A percentile compares a stretch with the other conserved stretches of the same genome.
Conservation (phyloP, 2,888 invertebrate species). For the Hydraecia micacea region DNA sequence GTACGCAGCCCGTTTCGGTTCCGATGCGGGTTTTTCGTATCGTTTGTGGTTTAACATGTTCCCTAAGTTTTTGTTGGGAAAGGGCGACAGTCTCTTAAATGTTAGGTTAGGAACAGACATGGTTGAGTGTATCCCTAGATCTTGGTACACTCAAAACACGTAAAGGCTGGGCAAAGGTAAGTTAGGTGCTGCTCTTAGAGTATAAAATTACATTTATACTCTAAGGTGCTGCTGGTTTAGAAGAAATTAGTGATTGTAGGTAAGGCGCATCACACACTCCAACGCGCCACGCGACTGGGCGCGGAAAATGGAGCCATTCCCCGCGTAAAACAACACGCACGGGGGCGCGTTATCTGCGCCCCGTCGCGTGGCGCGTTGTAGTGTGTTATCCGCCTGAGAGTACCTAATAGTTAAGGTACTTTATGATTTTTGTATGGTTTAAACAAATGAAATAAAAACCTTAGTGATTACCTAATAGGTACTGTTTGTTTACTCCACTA, state of each 20-base stretch:
- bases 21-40: slow-evolving; percentile 37
- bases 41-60: slow-evolving; percentile 40
- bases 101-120: slow-evolving; percentile 18
- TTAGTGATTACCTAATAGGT: too few species aligned
- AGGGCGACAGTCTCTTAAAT: slow-evolving; percentile 25
- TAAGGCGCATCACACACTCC: neutral
- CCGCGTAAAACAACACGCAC: neutral
- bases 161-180: neutral
- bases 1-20: slow-evolving; percentile 39
- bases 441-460: neutral
- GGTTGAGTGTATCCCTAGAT: neutral
- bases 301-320: neutral
- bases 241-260: neutral
- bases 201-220: too few species aligned
- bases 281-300: neutral
- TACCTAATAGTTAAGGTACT: too few species aligned
- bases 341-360: neutral
- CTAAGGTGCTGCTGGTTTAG: neutral
- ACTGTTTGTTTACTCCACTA: neutral
- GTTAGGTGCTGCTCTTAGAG: too few species aligned
- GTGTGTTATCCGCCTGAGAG: neutral
- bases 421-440: too few species aligned
- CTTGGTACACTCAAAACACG: neutral
- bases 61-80: slow-evolving; percentile 18
- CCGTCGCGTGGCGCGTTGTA: neutral